A percentile compares a stretch with the other conserved stretches of the same genome.
Conservation (phyloP, 2,797 vertebrate species). For the Cossypha polioptera region DNA sequence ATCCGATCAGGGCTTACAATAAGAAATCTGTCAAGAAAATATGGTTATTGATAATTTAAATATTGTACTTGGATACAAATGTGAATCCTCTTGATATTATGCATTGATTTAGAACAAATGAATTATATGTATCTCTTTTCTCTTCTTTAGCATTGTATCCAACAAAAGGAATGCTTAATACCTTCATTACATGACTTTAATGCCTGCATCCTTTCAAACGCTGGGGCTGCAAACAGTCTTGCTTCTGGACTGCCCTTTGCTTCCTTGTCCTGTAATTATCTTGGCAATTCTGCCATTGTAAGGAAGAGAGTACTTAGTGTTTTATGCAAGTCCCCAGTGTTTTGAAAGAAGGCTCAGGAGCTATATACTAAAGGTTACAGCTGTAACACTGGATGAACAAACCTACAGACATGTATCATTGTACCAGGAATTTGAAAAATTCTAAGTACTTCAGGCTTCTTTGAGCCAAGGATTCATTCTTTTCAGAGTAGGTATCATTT, state of each 20-base stretch:
- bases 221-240: background rate
- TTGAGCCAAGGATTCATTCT: background rate
- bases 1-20: background rate
- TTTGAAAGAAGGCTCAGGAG: background rate
- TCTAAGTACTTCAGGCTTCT: background rate
- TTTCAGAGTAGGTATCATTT: background rate
- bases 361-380: background rate
- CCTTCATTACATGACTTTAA: background rate
- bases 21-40: background rate
- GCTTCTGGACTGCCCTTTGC: background rate
- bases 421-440: background rate
- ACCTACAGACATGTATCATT: background rate
- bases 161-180: background rate
- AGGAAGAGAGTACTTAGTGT: background rate
- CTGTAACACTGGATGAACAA: fast-evolving
- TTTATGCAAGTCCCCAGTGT: background rate
- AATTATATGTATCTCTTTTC: background rate
- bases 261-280: background rate
- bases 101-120: background rate
- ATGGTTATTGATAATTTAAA: background rate
- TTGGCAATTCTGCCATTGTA: background rate
- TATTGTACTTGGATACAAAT: background rate
- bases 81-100: background rate
- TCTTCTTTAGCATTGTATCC: background rate
- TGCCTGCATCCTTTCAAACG: background rate